phyloP scores from a whole-genome alignment of 2,113 vertebrate species.

The Cololabis saira region DNA sequence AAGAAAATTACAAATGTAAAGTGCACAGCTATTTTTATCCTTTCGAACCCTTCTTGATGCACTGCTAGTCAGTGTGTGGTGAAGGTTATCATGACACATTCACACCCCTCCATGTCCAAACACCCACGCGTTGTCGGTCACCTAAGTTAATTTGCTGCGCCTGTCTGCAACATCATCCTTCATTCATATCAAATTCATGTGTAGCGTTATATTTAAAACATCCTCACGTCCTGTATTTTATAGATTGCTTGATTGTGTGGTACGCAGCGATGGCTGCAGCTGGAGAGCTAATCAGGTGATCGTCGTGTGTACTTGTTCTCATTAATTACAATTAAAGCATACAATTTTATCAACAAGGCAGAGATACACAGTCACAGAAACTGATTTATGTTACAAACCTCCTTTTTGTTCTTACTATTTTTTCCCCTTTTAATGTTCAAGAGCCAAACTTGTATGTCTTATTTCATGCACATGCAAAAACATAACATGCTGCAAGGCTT shows the following conservation, averaged over 20 bases:
- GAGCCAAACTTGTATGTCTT: too few species aligned
- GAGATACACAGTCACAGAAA: not conserved
- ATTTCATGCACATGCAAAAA: too few species aligned
- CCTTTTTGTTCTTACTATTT: not conserved
- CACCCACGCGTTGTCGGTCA: too few species aligned
- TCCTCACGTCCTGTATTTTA: not conserved
- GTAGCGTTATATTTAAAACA: too few species aligned
- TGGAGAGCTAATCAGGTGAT: slow-evolving; percentile 4
- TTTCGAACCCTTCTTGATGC: not conserved
- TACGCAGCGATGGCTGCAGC: not conserved
- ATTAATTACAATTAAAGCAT: too few species aligned
- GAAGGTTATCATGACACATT: not conserved
- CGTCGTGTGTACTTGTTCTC: too few species aligned
- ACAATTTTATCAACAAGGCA: not conserved
- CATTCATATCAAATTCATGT: slow-evolving; percentile 3
- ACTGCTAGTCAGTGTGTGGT: not conserved
- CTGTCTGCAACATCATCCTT: slow-evolving; percentile 11
- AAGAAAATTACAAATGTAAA: not conserved
- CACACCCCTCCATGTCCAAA: not conserved
- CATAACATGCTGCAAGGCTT: too few species aligned
- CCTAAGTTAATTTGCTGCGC: not conserved
- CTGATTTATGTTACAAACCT: not conserved
- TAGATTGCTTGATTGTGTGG: not conserved
- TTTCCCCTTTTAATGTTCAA: too few species aligned
- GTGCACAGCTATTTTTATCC: not conserved